phyloP scores from a whole-genome alignment of 1,140 invertebrate genomes.

The Euwallacea fornicatus region DNA sequence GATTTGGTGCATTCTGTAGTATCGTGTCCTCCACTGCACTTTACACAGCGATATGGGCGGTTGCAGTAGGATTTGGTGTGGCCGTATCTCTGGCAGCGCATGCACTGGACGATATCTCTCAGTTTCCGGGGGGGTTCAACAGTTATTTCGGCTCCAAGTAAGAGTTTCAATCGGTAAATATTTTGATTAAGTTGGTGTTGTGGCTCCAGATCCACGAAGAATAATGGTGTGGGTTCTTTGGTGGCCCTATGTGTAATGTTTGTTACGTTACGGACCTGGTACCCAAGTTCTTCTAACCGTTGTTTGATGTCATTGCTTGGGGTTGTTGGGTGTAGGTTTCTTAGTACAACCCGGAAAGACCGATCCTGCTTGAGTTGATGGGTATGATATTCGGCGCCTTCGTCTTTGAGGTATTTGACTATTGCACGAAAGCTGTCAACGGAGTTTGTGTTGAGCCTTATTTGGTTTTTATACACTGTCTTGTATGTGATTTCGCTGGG shows the following conservation, averaged over 20 bases:
- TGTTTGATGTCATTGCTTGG: background rate
- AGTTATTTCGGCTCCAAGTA: constrained; percentile 46
- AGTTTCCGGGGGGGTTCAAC: constrained; percentile 47
- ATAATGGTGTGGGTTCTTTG: constrained; percentile 48
- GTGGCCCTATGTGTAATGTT: constrained; percentile 40
- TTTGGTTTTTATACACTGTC: too few species aligned
- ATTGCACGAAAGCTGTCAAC: too few species aligned
- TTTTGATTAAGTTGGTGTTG: constrained; percentile 49
- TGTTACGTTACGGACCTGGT: constrained; percentile 40
- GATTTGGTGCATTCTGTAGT: constrained; percentile 51
- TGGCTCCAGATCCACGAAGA: constrained; percentile 50
- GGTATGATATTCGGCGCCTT: background rate
- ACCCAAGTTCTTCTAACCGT: constrained; percentile 1
- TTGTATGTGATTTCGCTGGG: too few species aligned
- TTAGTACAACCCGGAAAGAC: background rate
- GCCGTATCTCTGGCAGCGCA: constrained; percentile 51
- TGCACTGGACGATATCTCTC: constrained; percentile 48
- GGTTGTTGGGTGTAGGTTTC: background rate
- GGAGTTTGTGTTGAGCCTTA: too few species aligned
- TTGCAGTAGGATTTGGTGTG: constrained; percentile 51
- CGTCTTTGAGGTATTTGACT: too few species aligned
- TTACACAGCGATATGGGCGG: constrained; percentile 47
- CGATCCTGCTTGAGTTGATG: background rate
- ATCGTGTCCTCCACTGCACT: constrained; percentile 50
- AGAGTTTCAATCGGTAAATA: constrained; percentile 47